Percentiles rank a stretch among this genome's conserved stretches.
phyloP scores from a whole-genome alignment of 2,113 vertebrate species.

The Alectura lathami region DNA sequence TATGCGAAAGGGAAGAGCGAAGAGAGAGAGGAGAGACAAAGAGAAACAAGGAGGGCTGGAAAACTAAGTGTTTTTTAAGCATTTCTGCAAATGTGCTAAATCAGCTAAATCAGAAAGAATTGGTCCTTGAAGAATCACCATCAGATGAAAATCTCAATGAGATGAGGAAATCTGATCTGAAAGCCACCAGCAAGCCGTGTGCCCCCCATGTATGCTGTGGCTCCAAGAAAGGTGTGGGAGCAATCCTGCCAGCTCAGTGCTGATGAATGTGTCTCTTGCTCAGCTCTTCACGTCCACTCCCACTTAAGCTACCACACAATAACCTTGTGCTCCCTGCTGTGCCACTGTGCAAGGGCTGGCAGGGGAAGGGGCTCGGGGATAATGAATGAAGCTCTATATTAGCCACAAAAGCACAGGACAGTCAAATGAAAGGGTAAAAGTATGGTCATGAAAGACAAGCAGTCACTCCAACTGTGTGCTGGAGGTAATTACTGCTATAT shows the following conservation, averaged over 20 bases:
- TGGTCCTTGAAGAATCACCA: not conserved
- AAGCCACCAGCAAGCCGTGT: not conserved
- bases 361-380: constrained; percentile 37
- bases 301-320: constrained; percentile 29
- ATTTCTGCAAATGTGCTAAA: not conserved
- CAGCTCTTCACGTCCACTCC: not conserved
- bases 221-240: not conserved
- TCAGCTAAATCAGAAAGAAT: not conserved
- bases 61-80: not conserved
- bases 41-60: not conserved
- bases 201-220: fast-evolving
- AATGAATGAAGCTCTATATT: constrained; percentile 61
- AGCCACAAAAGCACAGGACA: constrained; percentile 60
- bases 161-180: not conserved
- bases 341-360: constrained; percentile 42
- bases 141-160: not conserved
- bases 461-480: constrained; percentile 60
- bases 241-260: not conserved
- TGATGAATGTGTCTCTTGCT: not conserved
- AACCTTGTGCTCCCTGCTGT: constrained; percentile 47
- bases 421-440: constrained; percentile 64
- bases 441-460: constrained; percentile 64
- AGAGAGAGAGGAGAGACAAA: not conserved
- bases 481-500: constrained; percentile 76
- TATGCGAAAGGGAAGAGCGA: not conserved